Base-by-base conservation (phyloP, 2,888 invertebrate species). In the Rhogogaster chlorosoma region DNA sequence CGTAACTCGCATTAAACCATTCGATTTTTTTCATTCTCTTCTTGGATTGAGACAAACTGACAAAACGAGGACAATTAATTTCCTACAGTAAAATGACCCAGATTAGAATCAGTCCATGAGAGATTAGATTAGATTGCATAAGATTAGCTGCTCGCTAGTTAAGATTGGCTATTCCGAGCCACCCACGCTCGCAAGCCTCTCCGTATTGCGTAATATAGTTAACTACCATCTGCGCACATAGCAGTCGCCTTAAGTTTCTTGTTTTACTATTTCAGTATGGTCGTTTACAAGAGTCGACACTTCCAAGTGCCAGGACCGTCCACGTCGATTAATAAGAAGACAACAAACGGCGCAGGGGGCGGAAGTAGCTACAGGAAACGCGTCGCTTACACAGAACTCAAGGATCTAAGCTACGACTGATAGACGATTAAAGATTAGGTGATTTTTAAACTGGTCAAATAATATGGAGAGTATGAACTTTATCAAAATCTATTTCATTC, bases 361-460 rank as follows among this genome's bases (percentile, higher is more conserved):
- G 77, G 87, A 53, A 89, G 89, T 49, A 85, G 91, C 15, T 92
- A 92, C 84, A 90, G 92, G 38, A 93, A 93, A 85, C 90, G 91
- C 49, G 89, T 92, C 86, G 93, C 92, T 67, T 93, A 93, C 87
- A 93, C 93, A 85, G 93, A 93, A 86, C 90, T 93, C 45, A 93
- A 90, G 88, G 92, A 93, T 87, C 92, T 93, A 92, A 91, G 90
- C 90, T 92, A 92, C 89, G 93, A 93, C 91, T 93, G 93, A 93
- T 90, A 86, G 88, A 84, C 84, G 87, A 71, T 86, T 53, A 38
- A 85, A 32, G 38, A 73, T 29, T 89, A 88, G 88, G 83, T 38
- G 26, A 45, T 75, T 49, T 38, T 75, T 45, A 45, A 42, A 71
- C n/a, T 38, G 36, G n/a, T 61, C 2, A 22, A 12, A 61, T 61